phyloP scores from a whole-genome alignment of 2,888 invertebrate species.

The Erebia palarica region DNA sequence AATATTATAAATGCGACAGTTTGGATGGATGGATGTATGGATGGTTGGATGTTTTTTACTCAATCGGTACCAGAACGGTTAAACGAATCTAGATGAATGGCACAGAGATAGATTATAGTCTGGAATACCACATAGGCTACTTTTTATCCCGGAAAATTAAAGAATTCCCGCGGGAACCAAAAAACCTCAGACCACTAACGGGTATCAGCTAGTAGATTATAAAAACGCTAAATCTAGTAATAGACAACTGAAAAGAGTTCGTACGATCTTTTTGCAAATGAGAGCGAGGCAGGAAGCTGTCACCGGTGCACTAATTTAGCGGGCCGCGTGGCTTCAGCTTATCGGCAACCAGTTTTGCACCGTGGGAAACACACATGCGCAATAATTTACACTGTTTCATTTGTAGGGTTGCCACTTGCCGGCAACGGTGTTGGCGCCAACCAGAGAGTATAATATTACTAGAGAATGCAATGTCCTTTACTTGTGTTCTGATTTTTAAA shows the following conservation, averaged over 20 bases:
- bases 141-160: no score
- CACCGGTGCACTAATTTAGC: conserved; percentile 75
- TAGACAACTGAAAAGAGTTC: conserved; percentile 40
- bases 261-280: conserved; percentile 38
- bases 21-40: no score
- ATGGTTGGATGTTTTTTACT: no score
- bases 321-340: conserved; percentile 73
- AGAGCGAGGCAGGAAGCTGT: conserved; percentile 74
- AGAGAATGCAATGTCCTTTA: neutral
- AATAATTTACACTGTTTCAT: conserved; percentile 70
- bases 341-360: conserved; percentile 77
- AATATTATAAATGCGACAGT: no score
- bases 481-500: no score
- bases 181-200: no score
- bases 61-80: no score
- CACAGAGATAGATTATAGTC: no score
- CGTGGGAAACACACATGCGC: conserved; percentile 77
- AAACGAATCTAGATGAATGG: no score
- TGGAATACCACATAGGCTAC: no score
- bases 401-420: conserved; percentile 61
- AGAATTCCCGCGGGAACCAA: no score
- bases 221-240: conserved; percentile 21
- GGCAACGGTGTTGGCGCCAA: conserved; percentile 41
- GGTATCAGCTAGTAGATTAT: neutral
- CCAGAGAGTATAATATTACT: neutral